phyloP scores from a whole-genome alignment of 2,888 invertebrate genomes.

The Erynnis tages region DNA sequence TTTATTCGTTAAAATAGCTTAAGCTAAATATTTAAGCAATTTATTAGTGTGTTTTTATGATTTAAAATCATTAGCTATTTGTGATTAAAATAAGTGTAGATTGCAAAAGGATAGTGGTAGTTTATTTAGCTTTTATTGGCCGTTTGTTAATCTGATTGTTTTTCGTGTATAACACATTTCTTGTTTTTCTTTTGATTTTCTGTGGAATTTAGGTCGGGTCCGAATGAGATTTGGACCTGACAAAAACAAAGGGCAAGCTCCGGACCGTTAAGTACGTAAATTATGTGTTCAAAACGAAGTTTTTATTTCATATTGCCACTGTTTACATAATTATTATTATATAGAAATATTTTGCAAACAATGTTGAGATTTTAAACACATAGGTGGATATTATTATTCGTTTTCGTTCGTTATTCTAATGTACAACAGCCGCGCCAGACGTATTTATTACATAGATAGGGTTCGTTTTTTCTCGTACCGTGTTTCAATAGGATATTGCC shows the following conservation, averaged over 20 bases:
- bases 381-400: constrained; percentile 42
- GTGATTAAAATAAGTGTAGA: background rate
- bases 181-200: constrained; percentile 27
- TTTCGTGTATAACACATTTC: constrained; percentile 25
- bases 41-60: too few species aligned
- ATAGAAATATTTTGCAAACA: constrained; percentile 25
- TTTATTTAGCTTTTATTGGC: background rate
- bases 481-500: constrained; percentile 25
- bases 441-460: constrained; percentile 25
- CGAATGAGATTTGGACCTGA: constrained; percentile 32
- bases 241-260: constrained; percentile 46
- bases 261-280: constrained; percentile 48
- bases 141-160: constrained; percentile 18
- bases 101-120: background rate
- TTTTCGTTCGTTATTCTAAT: constrained; percentile 39
- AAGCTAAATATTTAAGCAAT: too few species aligned
- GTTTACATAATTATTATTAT: constrained; percentile 44
- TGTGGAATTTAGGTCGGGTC: constrained; percentile 31
- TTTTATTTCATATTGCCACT: constrained; percentile 50
- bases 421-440: constrained; percentile 26
- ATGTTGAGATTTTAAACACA: constrained; percentile 56
- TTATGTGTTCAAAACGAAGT: constrained; percentile 64
- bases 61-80: constrained; percentile 1
- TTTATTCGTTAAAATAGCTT: too few species aligned
- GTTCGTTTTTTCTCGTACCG: constrained; percentile 31